phyloP scores from a whole-genome alignment of 1,140 invertebrate species.

The Drosophila mayri region DNA sequence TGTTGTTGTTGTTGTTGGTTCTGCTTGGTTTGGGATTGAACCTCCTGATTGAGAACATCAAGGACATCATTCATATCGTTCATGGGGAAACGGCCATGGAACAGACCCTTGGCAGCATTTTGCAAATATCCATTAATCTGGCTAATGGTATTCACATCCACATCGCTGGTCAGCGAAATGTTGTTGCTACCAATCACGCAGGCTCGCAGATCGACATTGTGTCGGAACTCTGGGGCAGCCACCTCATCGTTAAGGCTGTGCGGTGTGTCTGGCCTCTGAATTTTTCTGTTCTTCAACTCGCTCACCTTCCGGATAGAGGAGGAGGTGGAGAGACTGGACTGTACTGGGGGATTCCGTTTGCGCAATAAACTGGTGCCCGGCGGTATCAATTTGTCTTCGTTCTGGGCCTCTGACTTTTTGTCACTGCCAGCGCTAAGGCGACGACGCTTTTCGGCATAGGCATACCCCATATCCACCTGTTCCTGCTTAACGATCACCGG shows the following conservation, averaged over 20 bases:
- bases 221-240: constrained; percentile 54
- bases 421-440: constrained; percentile 10
- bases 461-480: constrained; percentile 12
- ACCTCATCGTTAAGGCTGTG: constrained; percentile 62
- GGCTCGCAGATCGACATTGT: constrained; percentile 77
- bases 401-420: constrained; percentile 5
- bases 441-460: constrained; percentile 22
- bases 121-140: constrained; percentile 74
- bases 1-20: constrained; percentile 13
- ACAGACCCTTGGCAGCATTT: constrained; percentile 60
- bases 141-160: constrained; percentile 52
- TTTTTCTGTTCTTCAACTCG: constrained; percentile 23
- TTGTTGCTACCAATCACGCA: constrained; percentile 84
- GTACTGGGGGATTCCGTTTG: constrained; percentile 46
- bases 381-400: constrained; percentile 62
- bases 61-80: constrained; percentile 57
- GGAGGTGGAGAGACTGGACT: not conserved
- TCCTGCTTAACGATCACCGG: constrained; percentile 48
- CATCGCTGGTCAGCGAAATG: constrained; percentile 57
- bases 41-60: constrained; percentile 57
- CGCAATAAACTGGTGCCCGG: constrained; percentile 76
- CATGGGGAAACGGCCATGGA: constrained; percentile 18
- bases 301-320: constrained; percentile 11
- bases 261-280: constrained; percentile 58
- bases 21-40: not conserved